These are phyloP conservation scores for Brachypodius melanocephalos DNA, from an alignment of 2,113 vertebrate species.

Conservation along the genomic window DNA sequence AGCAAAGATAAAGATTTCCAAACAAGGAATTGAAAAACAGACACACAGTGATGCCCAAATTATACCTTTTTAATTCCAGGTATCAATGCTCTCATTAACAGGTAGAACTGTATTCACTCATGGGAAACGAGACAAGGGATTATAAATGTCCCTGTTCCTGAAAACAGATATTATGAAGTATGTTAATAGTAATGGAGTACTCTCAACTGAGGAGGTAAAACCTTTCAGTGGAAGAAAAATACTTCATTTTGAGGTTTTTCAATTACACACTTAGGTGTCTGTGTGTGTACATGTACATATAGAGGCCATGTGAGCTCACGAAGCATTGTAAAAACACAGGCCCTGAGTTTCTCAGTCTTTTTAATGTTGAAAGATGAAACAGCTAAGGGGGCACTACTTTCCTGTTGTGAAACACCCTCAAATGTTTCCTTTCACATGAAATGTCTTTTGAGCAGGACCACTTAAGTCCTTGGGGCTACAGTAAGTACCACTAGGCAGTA, in stretches of 20 bases:
- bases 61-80: neutral
- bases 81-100: neutral
- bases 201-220: neutral
- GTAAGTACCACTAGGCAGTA: neutral
- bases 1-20: constrained; percentile 23
- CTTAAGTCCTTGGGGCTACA: neutral
- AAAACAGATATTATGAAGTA: neutral
- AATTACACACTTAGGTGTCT: neutral
- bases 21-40: neutral
- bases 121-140: neutral
- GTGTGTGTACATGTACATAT: rapidly evolving
- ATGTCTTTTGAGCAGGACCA: neutral
- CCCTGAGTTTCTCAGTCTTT: neutral
- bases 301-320: rapidly evolving
- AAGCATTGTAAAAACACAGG: neutral
- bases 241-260: neutral
- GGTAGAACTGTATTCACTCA: neutral
- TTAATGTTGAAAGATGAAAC: neutral
- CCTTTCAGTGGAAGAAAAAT: neutral
- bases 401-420: neutral
- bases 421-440: neutral
- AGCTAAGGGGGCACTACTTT: neutral
- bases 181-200: neutral
- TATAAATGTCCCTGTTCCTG: neutral
- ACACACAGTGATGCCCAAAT: neutral